phyloP scores from a whole-genome alignment of 2,888 invertebrate genomes.

The Dilophus febrilis region DNA sequence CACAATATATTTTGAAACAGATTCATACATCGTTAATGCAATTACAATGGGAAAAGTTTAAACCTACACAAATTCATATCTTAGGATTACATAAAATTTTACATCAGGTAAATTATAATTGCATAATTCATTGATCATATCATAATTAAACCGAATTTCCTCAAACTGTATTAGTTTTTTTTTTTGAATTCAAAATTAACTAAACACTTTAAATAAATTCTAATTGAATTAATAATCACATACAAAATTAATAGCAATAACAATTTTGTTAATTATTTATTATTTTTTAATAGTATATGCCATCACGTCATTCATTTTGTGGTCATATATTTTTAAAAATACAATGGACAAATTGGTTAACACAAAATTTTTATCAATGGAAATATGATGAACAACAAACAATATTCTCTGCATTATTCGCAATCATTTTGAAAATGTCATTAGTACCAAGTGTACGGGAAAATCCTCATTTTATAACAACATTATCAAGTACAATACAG shows the following conservation, averaged over 20 bases:
- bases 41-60: slow-evolving; percentile 55
- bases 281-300: slow-evolving; percentile 35
- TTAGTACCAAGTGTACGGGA: slow-evolving; percentile 54
- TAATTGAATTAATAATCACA: slow-evolving; percentile 1
- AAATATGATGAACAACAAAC: slow-evolving; percentile 28
- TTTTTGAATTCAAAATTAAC: too few species aligned
- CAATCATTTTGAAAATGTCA: slow-evolving; percentile 51
- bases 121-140: too few species aligned
- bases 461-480: slow-evolving; percentile 25
- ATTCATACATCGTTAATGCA: slow-evolving; percentile 45
- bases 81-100: slow-evolving; percentile 37
- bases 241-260: slow-evolving; percentile 2
- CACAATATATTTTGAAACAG: slow-evolving; percentile 44
- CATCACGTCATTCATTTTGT: slow-evolving; percentile 52
- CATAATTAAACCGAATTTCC: background rate
- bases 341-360: slow-evolving; percentile 46
- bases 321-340: slow-evolving; percentile 51
- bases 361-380: slow-evolving; percentile 24
- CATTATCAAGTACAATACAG: slow-evolving; percentile 40
- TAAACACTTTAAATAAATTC: slow-evolving; percentile 1
- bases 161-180: too few species aligned
- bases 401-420: slow-evolving; percentile 44
- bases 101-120: slow-evolving; percentile 37
- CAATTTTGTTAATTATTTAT: too few species aligned
- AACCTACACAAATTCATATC: slow-evolving; percentile 45